Conservation (phyloP, 2,888 invertebrate genomes). For the Rotaria sp. region DNA sequence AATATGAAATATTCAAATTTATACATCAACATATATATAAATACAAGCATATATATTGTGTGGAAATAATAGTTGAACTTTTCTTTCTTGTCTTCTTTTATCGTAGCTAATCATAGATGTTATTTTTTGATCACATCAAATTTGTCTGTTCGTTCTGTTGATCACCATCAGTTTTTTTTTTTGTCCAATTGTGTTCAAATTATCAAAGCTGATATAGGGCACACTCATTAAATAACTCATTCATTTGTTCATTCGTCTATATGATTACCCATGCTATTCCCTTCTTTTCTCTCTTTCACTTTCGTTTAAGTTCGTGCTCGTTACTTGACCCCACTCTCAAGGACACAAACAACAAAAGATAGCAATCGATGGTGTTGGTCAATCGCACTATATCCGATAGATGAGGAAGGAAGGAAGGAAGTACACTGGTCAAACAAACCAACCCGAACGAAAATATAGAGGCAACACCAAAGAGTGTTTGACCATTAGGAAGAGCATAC, state of each 20-base stretch:
- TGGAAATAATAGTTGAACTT: background rate
- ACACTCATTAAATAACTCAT: slow-evolving; percentile 24
- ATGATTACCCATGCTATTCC: background rate
- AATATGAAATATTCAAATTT: background rate
- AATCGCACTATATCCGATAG: slow-evolving; percentile 19
- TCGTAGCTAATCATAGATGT: background rate
- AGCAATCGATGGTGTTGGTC: slow-evolving; percentile 12
- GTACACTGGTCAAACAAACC: slow-evolving; percentile 14
- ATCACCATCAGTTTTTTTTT: background rate
- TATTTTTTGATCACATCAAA: background rate
- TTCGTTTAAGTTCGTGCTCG: background rate
- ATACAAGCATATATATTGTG: background rate
- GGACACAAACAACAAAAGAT: background rate
- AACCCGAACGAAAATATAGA: slow-evolving; percentile 1
- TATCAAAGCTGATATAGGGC: background rate
- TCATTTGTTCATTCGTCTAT: background rate
- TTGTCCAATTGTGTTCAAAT: background rate
- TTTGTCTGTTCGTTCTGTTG: background rate
- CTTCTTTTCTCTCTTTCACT: background rate
- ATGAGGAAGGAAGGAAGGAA: slow-evolving; percentile 24
- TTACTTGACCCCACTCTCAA: slow-evolving; percentile 19
- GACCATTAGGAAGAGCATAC: background rate
- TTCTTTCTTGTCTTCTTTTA: background rate
- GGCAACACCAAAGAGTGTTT: slow-evolving; percentile 22
- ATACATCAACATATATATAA: background rate